Percentiles rank a stretch among this genome's conserved stretches.
These are phyloP conservation scores for Pedicia rivosa DNA, from an alignment of 2,888 invertebrate species.

Conservation along the genomic window DNA sequence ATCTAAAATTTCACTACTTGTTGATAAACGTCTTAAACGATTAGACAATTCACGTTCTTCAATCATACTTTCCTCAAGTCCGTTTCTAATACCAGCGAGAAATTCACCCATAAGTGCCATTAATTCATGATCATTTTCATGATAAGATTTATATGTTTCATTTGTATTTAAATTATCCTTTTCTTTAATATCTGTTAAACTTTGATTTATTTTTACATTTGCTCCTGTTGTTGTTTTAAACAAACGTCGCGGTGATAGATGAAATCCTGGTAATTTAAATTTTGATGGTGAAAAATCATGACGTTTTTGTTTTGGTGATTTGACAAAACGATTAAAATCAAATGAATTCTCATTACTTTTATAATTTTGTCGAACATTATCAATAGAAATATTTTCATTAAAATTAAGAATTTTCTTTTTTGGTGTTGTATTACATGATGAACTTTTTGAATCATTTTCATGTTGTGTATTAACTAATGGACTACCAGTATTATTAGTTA, in stretches of 20 bases:
- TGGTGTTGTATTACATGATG: conserved; percentile 1
- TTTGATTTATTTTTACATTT: background rate
- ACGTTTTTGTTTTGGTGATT: conserved; percentile 17
- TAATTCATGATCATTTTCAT: conserved; percentile 5
- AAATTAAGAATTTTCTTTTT: too few species aligned
- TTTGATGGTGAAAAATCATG: conserved; percentile 6
- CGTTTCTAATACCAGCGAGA: conserved; percentile 3
- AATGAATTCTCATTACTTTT: conserved; percentile 13
- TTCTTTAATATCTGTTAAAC: background rate
- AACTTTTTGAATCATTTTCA: conserved; percentile 1
- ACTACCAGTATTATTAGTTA: too few species aligned
- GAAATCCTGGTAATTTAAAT: conserved; percentile 4
- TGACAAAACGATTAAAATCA: conserved; percentile 24
- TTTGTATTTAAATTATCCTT: background rate
- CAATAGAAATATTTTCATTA: too few species aligned
- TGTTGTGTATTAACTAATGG: too few species aligned
- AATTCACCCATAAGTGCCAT: conserved; percentile 8
- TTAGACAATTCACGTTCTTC: background rate
- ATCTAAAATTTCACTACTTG: background rate
- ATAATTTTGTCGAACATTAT: background rate
- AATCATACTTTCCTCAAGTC: conserved; percentile 3
- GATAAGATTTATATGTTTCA: conserved; percentile 7
- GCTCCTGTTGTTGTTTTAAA: background rate
- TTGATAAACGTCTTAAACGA: background rate
- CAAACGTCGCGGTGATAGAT: conserved; percentile 6